phyloP scores from a whole-genome alignment of 2,797 vertebrate species.

The Menidia menidia region DNA sequence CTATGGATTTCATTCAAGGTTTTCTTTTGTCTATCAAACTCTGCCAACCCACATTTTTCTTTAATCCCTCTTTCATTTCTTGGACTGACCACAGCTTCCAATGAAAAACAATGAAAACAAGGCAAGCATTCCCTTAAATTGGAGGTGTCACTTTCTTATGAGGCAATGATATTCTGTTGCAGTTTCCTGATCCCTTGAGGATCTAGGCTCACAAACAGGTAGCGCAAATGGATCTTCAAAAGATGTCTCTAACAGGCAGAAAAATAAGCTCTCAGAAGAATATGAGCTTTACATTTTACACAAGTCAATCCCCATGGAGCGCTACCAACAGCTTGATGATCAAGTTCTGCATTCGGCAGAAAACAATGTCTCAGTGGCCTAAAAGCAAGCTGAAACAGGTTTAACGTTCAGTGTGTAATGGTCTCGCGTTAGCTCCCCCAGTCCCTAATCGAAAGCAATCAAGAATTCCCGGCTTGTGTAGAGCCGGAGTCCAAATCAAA shows the following conservation, averaged over 20 bases:
- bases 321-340: constrained; percentile 20
- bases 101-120: constrained; percentile 2
- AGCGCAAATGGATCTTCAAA: constrained; percentile 51
- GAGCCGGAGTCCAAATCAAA: constrained; percentile 57
- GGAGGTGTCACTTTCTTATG: not conserved
- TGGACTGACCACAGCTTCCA: constrained; percentile 5
- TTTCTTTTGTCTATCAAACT: constrained; percentile 19
- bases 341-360: constrained; percentile 33
- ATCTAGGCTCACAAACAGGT: not conserved
- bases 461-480: constrained; percentile 54
- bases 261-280: constrained; percentile 31
- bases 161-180: constrained; percentile 19
- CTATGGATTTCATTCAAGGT: constrained; percentile 52
- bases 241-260: constrained; percentile 31
- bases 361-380: constrained; percentile 31
- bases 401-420: constrained; percentile 64
- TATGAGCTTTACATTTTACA: constrained; percentile 30
- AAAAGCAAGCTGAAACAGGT: constrained; percentile 31
- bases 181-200: constrained; percentile 28
- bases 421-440: constrained; percentile 44
- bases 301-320: constrained; percentile 20
- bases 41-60: constrained; percentile 5
- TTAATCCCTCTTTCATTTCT: not conserved
- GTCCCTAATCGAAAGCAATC: constrained; percentile 64
- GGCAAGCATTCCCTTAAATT: not conserved